Evolutionary conservation across 2,888 invertebrate genomes (phyloP), one percentile per base, ranked within the genome.

Genomic region (Ferrisia virgata): DNA sequence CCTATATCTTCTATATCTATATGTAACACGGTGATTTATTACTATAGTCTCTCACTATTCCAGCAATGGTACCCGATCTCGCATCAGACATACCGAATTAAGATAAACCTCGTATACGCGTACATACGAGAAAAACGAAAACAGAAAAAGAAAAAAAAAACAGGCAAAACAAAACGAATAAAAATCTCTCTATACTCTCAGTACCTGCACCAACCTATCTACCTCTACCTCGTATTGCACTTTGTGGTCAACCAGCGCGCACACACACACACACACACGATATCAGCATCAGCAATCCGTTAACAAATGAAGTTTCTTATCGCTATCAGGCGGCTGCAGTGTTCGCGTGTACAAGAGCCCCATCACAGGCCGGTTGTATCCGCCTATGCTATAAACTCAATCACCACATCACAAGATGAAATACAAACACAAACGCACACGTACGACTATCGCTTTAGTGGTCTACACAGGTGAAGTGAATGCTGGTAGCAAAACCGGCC

Each of bases 221-320:
- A 36, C 36, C 36, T 6, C 8, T 36, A 6, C n/a, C 4, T 36
- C 4, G 5, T 36, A 8, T 36, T 36, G 36, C 36, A 36, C 36
- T 36, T 8, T 36, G 8, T 36, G 36, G 36, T 8, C 36, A 36
- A 8, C 8, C 8, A n/a, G n/a, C n/a, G n/a, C n/a, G n/a, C n/a
- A n/a, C n/a, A 6, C 36, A 6, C 36, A 36, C 4, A 3, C 8
- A n/a, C 47, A n/a, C n/a, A n/a, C n/a, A 0, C 47, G 5, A 13
- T 11, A 40, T 40, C 40, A 40, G 2, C 40, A 18, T 36, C 36
- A 22, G 18, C 58, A 64, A 64, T 64, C 58, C 28, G 58, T 64
- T 64, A 64, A 64, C 58, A 64, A 64, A 64, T 64, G 58, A 64
- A 64, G 58, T 64, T 64, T 64, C 58, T 64, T 64, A 64, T 64